Evolutionary conservation across 2,888 invertebrate genomes (phyloP), one percentile per base, ranked within the genome.

Genomic region (Cheilosia vernalis): DNA sequence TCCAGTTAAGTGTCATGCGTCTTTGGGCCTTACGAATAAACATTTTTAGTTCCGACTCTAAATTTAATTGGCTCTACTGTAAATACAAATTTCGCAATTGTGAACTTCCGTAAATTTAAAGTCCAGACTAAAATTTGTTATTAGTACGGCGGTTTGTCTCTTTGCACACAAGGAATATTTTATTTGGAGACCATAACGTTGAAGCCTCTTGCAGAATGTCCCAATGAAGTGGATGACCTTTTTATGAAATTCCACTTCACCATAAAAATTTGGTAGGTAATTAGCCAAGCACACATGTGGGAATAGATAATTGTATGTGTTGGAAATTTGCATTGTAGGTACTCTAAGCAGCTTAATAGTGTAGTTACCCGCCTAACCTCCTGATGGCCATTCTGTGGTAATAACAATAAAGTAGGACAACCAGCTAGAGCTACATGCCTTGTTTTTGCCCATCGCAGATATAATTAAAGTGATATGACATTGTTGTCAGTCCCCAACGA

Each of bases 151-250:
- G n/a, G n/a, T n/a, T n/a, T 19, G 19, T 19, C 44, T 44, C 0
- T n/a, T n/a, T n/a, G n/a, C 44, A 19, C 17, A 9, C 7, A 30
- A 30, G 6, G 27, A 27, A 27, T n/a, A 30, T 55, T 55, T 55
- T 17, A n/a, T n/a, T 33, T 30, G 6, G 30, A 2, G 30, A 30
- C 53, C 17, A 30, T 30, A 55, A 55, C 15, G 30, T 27, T 55
- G 30, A 30, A 9, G 30, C 55, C 27, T 30, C 17, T 53, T 27
- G 9, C 27, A 53, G 27, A 27, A 7, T 15, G 42, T 44, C 44
- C 42, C n/a, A 61, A 44, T 17, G 56, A 56, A 58, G 58, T 58
- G 37, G 58, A 40, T 40, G 37, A 40, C 63, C 63, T 58, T 19
- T 37, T 60, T 15, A 44, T 42, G 13, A 60, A 42, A 44, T n/a